Percentiles rank a stretch among this genome's conserved stretches.
phyloP scores from a whole-genome alignment of 2,888 invertebrate genomes.

The Drosophila nr. perissopoda region DNA sequence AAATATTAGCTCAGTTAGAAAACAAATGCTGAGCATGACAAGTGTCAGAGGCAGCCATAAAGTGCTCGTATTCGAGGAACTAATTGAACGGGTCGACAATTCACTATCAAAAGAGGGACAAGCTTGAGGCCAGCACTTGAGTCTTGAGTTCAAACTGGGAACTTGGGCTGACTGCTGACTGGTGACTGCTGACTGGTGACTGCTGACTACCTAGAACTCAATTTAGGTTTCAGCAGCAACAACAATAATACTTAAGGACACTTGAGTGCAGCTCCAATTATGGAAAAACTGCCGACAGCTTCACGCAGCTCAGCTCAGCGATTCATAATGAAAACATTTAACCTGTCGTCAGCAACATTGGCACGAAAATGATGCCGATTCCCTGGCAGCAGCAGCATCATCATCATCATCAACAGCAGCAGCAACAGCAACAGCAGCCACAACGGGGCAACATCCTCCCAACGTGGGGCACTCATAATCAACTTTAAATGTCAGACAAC shows the following conservation, averaged over 20 bases:
- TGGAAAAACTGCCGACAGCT: slow-evolving; percentile 48
- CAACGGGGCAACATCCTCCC: slow-evolving; percentile 15
- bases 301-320: slow-evolving; percentile 40
- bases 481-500: slow-evolving; percentile 64
- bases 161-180: slow-evolving; percentile 27
- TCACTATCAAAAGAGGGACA: slow-evolving; percentile 29
- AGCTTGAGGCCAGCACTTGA: slow-evolving; percentile 39
- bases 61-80: slow-evolving; percentile 61
- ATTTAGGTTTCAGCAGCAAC: slow-evolving; percentile 61
- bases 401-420: slow-evolving; percentile 12
- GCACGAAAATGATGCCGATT: slow-evolving; percentile 54
- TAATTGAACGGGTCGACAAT: slow-evolving; percentile 62
- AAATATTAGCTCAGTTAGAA: slow-evolving; percentile 55
- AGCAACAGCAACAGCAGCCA: neutral
- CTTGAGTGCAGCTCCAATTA: slow-evolving; percentile 78
- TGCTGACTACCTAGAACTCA: slow-evolving; percentile 71
- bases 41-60: slow-evolving; percentile 55
- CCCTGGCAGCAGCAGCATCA: slow-evolving; percentile 5
- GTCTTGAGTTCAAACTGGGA: slow-evolving; percentile 21
- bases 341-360: slow-evolving; percentile 74
- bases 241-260: slow-evolving; percentile 54
- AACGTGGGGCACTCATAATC: slow-evolving; percentile 64
- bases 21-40: slow-evolving; percentile 32
- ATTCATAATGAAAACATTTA: slow-evolving; percentile 82
- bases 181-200: slow-evolving; percentile 43